These are phyloP conservation scores for Cyclina sinensis DNA, from an alignment of 1,140 invertebrate genomes.

Conservation along the genomic window DNA sequence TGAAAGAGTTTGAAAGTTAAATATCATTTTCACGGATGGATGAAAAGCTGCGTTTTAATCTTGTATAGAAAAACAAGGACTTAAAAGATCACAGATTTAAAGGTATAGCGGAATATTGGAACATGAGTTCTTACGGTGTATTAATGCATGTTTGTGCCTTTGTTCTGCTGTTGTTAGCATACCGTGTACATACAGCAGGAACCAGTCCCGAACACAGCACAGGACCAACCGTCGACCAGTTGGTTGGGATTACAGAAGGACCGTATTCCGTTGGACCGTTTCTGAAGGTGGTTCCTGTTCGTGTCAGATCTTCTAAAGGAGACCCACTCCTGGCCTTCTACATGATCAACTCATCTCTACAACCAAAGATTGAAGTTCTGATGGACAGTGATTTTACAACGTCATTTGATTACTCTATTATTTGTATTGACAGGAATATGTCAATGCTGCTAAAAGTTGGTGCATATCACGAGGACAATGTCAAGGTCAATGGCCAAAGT, in stretches of 20 bases:
- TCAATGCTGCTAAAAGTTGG: background rate
- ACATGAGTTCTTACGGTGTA: background rate
- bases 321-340: slow-evolving; percentile 3
- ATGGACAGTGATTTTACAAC: slow-evolving; percentile 49
- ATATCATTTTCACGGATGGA: background rate
- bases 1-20: background rate
- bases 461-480: background rate
- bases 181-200: background rate
- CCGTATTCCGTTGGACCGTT: slow-evolving; percentile 2
- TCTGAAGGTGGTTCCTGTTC: slow-evolving; percentile 13
- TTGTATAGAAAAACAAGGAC: no score
- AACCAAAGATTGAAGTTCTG: slow-evolving; percentile 9
- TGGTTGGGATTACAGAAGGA: background rate
- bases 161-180: background rate
- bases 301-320: background rate
- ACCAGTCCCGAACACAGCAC: background rate
- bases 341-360: slow-evolving; percentile 16
- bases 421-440: slow-evolving; percentile 23
- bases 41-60: no score
- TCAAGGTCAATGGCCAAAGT: slow-evolving; percentile 4
- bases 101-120: no score
- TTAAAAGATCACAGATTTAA: no score
- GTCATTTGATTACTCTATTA: slow-evolving; percentile 33
- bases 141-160: background rate
- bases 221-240: background rate